Conservation (phyloP, 2,888 invertebrate genomes). For the Tipula confusa region DNA sequence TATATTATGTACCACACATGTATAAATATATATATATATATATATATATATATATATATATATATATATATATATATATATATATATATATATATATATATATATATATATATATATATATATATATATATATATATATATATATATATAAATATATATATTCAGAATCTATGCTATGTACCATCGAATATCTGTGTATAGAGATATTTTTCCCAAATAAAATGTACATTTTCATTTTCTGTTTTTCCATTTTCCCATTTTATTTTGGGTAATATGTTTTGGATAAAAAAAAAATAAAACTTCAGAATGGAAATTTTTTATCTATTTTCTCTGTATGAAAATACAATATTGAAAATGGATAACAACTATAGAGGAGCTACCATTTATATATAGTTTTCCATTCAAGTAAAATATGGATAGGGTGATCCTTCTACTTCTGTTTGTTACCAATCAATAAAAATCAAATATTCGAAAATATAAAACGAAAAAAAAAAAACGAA, state of each 20-base stretch:
- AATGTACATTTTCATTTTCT: not conserved
- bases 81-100: too few species aligned
- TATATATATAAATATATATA: too few species aligned
- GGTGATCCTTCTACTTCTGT: too few species aligned
- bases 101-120: too few species aligned
- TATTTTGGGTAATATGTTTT: constrained; percentile 8
- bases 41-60: too few species aligned
- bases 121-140: too few species aligned
- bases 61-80: too few species aligned
- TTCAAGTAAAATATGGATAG: not conserved
- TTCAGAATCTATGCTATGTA: not conserved
- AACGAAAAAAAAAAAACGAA: too few species aligned
- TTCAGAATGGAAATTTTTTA: not conserved
- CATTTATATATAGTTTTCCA: not conserved
- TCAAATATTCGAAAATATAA: too few species aligned
- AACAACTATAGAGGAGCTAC: not conserved
- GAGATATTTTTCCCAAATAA: not conserved
- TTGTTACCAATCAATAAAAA: not conserved
- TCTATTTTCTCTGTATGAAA: not conserved
- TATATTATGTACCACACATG: too few species aligned
- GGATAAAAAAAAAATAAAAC: not conserved
- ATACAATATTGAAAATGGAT: constrained; percentile 12
- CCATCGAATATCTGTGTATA: not conserved
- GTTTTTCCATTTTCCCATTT: not conserved
- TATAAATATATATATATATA: too few species aligned